A percentile compares a stretch with the other conserved stretches of the same genome.
Conservation (phyloP, 2,113 vertebrate genomes). For the Sebastes fasciatus region DNA sequence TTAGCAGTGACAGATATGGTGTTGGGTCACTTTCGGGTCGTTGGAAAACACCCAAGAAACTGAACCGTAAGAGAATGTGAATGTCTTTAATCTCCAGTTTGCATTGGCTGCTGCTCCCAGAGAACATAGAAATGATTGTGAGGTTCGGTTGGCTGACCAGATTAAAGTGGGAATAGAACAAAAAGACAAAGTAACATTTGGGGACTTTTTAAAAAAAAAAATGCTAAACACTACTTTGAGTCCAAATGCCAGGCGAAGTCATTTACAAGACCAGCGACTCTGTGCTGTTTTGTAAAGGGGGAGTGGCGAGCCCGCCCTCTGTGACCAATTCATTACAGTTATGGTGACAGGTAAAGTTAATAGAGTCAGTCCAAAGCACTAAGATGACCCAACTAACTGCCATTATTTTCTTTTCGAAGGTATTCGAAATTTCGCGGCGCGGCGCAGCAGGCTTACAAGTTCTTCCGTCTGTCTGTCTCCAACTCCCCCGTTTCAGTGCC, state of each 20-base stretch:
- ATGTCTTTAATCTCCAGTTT: conserved; percentile 23
- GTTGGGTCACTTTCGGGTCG: conserved; percentile 8
- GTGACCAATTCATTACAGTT: conserved; percentile 36
- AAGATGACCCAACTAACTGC: neutral
- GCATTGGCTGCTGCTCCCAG: conserved; percentile 15
- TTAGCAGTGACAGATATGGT: conserved; percentile 9
- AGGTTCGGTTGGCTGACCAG: conserved; percentile 23
- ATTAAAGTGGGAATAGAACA: conserved; percentile 26
- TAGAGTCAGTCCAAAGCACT: neutral
- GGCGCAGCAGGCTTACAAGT: too few relatives aligned
- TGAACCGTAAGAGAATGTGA: conserved; percentile 3
- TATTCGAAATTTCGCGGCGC: too few relatives aligned
- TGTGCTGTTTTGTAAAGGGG: conserved; percentile 6
- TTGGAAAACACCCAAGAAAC: conserved; percentile 37
- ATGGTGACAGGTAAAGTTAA: conserved; percentile 38
- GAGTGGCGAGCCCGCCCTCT: conserved; percentile 9
- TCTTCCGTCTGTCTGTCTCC: too few relatives aligned
- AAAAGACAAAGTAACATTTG: conserved; percentile 40
- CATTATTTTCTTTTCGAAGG: neutral
- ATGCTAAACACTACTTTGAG: conserved; percentile 42
- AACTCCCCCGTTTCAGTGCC: too few relatives aligned
- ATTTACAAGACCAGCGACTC: conserved; percentile 41
- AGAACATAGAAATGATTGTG: conserved; percentile 16
- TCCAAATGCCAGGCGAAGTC: conserved; percentile 52
- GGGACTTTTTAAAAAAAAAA: neutral